phyloP scores from a whole-genome alignment of 1,140 invertebrate species.

The Diabrotica undecimpunctata region DNA sequence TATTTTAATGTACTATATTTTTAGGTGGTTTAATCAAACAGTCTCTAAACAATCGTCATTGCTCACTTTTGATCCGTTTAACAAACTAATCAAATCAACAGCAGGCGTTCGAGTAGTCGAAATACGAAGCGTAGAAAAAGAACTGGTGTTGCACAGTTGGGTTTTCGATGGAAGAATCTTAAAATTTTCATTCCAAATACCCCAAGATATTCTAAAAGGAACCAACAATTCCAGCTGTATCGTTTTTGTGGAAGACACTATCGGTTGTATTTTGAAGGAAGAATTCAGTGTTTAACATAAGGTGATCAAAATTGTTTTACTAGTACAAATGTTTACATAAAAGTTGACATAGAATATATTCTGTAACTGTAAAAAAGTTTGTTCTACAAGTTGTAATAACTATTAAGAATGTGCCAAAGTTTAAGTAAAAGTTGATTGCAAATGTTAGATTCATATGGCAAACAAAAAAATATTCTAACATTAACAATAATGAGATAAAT shows the following conservation, averaged over 20 bases:
- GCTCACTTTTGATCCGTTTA: constrained; percentile 53
- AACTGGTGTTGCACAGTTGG: constrained; percentile 63
- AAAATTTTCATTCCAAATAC: constrained; percentile 57
- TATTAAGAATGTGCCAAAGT: no score
- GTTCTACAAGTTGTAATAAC: no score
- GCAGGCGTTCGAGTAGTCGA: constrained; percentile 67
- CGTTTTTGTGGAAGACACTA: constrained; percentile 55
- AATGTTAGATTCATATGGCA: no score
- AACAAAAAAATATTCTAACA: no score
- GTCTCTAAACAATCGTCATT: constrained; percentile 52
- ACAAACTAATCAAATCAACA: constrained; percentile 59
- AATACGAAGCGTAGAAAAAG: constrained; percentile 59
- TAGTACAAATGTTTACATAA: no score
- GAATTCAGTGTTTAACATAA: background rate
- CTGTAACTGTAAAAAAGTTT: no score
- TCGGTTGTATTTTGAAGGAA: constrained; percentile 54
- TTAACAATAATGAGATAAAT: no score
- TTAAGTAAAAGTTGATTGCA: no score
- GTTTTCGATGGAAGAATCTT: constrained; percentile 57
- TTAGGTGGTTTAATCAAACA: constrained; percentile 55
- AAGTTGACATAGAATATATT: no score
- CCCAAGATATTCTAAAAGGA: constrained; percentile 47
- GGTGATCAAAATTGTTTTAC: background rate
- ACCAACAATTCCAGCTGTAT: constrained; percentile 49
- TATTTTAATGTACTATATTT: constrained; percentile 18